These are phyloP conservation scores for Lepidotrigona ventralis DNA, from an alignment of 1,140 invertebrate species.

Conservation along the genomic window DNA sequence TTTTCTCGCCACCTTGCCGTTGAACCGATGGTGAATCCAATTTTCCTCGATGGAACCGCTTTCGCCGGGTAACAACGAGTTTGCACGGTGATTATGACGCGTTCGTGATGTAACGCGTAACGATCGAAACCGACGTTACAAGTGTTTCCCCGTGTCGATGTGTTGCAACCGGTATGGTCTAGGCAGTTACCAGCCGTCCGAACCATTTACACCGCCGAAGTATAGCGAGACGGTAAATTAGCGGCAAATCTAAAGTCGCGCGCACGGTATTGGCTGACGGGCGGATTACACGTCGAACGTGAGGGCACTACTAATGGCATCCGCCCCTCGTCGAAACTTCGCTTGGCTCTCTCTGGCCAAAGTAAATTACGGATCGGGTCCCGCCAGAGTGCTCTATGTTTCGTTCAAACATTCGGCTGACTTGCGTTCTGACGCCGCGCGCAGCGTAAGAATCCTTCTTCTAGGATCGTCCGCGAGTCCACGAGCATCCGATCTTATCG, in stretches of 20 bases:
- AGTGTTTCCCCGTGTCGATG: neutral
- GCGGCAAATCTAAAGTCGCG: slow-evolving; percentile 11
- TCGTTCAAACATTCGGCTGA: neutral
- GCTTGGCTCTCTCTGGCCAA: neutral
- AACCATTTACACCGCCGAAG: slow-evolving; percentile 15
- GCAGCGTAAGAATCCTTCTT: neutral
- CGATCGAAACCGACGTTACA: neutral
- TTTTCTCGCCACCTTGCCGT: neutral
- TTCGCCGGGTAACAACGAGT: neutral
- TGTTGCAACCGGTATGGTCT: neutral
- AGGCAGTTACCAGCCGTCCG: neutral
- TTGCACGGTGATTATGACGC: slow-evolving; percentile 2
- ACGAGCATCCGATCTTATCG: neutral
- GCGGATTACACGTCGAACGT: slow-evolving; percentile 8
- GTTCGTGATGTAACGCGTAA: neutral
- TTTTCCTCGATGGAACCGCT: neutral
- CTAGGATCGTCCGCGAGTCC: neutral
- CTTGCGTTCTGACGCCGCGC: too few species aligned
- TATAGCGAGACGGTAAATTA: slow-evolving; percentile 18
- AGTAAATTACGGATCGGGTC: slow-evolving; percentile 7
- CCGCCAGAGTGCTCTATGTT: neutral
- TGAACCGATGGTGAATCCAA: slow-evolving; percentile 1
- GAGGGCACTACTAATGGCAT: slow-evolving; percentile 14
- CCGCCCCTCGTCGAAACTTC: slow-evolving; percentile 10
- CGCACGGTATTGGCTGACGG: neutral